phyloP scores from a whole-genome alignment of 2,797 vertebrate species.

The Halcyon smyrnensis region DNA sequence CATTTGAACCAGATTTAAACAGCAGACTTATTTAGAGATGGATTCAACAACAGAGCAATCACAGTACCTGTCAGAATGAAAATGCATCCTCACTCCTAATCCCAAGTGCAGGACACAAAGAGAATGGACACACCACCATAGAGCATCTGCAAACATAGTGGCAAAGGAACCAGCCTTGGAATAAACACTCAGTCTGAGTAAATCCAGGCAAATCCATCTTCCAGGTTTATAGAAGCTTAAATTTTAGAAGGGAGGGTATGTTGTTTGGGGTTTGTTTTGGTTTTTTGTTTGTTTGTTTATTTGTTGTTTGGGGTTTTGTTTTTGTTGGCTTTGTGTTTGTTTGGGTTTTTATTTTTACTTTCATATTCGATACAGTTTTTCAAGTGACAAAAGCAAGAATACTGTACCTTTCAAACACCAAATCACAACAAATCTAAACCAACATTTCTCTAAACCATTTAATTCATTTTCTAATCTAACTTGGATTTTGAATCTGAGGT shows the following conservation, averaged over 20 bases:
- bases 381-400: background rate
- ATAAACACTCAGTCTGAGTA: background rate
- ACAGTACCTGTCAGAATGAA: background rate
- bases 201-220: background rate
- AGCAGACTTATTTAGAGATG: background rate
- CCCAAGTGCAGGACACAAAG: background rate
- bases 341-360: background rate
- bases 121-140: background rate
- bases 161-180: background rate
- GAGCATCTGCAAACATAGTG: background rate
- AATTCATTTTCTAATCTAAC: background rate
- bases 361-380: background rate
- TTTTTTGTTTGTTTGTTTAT: background rate
- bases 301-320: background rate
- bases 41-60: background rate
- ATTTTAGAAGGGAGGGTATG: background rate
- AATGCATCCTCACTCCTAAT: background rate
- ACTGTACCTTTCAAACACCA: background rate
- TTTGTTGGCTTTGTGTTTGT: background rate
- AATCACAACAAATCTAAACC: background rate
- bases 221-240: background rate
- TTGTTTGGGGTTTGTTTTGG: background rate
- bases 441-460: background rate
- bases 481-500: background rate
- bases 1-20: background rate